A percentile compares a stretch with the other conserved stretches of the same genome.
phyloP scores from a whole-genome alignment of 2,113 vertebrate genomes.

The Excalfactoria chinensis region DNA sequence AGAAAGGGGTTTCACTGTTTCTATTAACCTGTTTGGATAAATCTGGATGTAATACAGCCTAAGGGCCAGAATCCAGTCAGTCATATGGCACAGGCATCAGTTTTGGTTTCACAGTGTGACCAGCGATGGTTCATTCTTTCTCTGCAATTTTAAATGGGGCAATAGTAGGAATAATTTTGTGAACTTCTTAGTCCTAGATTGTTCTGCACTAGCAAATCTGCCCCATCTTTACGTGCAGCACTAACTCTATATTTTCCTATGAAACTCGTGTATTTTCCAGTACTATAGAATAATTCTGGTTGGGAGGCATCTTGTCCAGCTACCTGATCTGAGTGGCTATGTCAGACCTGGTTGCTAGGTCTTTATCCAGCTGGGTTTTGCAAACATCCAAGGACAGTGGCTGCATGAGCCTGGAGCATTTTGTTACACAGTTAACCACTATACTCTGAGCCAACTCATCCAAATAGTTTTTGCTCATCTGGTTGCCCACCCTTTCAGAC shows the following conservation, averaged over 20 bases:
- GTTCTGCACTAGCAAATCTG: not conserved
- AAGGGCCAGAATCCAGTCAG: not conserved
- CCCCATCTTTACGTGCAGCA: not conserved
- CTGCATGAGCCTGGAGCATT: not conserved
- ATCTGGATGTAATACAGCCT: not conserved
- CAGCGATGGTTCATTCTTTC: not conserved
- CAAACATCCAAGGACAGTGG: not conserved
- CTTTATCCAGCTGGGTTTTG: not conserved
- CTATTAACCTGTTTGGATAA: not conserved
- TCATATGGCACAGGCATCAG: rapidly evolving
- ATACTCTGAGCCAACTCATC: not conserved
- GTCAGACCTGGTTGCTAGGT: not conserved
- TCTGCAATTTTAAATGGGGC: not conserved
- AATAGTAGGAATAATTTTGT: not conserved
- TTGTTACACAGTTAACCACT: not conserved
- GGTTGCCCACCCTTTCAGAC: not conserved
- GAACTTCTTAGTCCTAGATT: not conserved
- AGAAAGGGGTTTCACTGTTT: not conserved
- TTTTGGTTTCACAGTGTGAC: not conserved
- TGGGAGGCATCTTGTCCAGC: not conserved
- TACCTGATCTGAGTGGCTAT: not conserved
- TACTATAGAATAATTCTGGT: not conserved
- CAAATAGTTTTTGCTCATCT: not conserved
- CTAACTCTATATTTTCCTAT: not conserved
- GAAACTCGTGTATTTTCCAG: not conserved